phyloP scores from a whole-genome alignment of 1,140 invertebrate genomes.

The Phenacoccus solenopsis region DNA sequence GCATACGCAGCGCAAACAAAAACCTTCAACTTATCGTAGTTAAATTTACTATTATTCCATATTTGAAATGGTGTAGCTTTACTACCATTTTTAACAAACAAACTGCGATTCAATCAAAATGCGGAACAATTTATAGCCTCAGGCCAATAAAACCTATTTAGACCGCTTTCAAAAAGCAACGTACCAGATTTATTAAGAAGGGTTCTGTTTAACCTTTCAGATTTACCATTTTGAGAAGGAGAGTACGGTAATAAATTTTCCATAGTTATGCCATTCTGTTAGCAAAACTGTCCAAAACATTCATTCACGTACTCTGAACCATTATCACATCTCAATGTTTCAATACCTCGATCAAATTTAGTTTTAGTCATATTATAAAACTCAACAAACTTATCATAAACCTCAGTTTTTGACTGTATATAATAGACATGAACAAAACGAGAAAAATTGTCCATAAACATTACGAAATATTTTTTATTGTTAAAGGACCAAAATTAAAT shows the following conservation, averaged over 20 bases:
- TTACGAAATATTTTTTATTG: constrained; percentile 15
- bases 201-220: constrained; percentile 34
- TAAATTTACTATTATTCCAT: constrained; percentile 27
- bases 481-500: background rate
- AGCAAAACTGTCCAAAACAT: constrained; percentile 19
- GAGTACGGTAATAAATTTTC: constrained; percentile 33
- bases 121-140: constrained; percentile 29
- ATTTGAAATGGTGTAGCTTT: constrained; percentile 30
- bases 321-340: constrained; percentile 34
- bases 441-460: constrained; percentile 23
- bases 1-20: constrained; percentile 34
- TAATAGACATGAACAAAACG: constrained; percentile 24
- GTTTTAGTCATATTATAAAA: background rate
- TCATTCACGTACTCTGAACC: constrained; percentile 31
- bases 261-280: constrained; percentile 31
- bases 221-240: constrained; percentile 37
- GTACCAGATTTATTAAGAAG: constrained; percentile 29
- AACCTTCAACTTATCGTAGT: constrained; percentile 31
- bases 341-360: background rate
- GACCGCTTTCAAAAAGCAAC: constrained; percentile 26
- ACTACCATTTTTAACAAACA: constrained; percentile 18
- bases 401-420: constrained; percentile 30
- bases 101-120: constrained; percentile 32
- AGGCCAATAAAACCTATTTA: constrained; percentile 11
- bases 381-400: constrained; percentile 24